phyloP scores from a whole-genome alignment of 1,140 invertebrate genomes.

The Caenorhabditis briggsae region DNA sequence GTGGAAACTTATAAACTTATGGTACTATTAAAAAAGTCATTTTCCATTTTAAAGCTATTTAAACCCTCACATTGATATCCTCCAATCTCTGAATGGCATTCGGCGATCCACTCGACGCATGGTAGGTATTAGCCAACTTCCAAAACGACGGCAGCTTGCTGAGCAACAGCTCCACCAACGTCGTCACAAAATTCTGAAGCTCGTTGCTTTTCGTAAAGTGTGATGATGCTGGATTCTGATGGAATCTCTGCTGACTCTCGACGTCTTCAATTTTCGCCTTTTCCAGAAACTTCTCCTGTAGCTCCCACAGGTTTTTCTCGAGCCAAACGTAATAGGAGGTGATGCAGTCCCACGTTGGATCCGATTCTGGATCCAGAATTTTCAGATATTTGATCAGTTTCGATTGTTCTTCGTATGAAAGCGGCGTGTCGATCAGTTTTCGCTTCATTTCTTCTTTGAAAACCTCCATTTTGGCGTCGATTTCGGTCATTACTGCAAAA shows the following conservation, averaged over 20 bases:
- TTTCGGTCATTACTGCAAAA: slow-evolving; percentile 82
- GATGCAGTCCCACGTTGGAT: slow-evolving; percentile 77
- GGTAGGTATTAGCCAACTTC: slow-evolving; percentile 76
- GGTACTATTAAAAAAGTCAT: too few relatives aligned
- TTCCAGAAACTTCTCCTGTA: slow-evolving; percentile 68
- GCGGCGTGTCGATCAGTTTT: slow-evolving; percentile 88
- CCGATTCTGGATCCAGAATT: slow-evolving; percentile 76
- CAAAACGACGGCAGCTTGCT: slow-evolving; percentile 76
- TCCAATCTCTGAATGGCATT: slow-evolving; percentile 71
- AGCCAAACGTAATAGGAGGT: slow-evolving; percentile 76
- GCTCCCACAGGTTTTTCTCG: slow-evolving; percentile 74
- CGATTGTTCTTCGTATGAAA: slow-evolving; percentile 92
- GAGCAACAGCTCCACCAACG: slow-evolving; percentile 69
- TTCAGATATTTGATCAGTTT: slow-evolving; percentile 83
- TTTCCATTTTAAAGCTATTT: too few relatives aligned
- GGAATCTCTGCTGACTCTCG: neutral
- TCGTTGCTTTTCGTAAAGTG: slow-evolving; percentile 62
- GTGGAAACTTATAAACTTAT: too few relatives aligned
- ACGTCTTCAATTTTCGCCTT: slow-evolving; percentile 24
- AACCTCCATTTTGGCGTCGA: slow-evolving; percentile 88
- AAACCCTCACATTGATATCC: slow-evolving; percentile 73
- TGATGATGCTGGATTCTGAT: neutral
- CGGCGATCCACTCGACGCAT: slow-evolving; percentile 57
- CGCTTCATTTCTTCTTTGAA: slow-evolving; percentile 86
- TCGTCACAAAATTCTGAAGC: slow-evolving; percentile 71